Evolutionary conservation across 2,113 vertebrate species (phyloP).

Genomic region (Bungarus multicinctus): DNA sequence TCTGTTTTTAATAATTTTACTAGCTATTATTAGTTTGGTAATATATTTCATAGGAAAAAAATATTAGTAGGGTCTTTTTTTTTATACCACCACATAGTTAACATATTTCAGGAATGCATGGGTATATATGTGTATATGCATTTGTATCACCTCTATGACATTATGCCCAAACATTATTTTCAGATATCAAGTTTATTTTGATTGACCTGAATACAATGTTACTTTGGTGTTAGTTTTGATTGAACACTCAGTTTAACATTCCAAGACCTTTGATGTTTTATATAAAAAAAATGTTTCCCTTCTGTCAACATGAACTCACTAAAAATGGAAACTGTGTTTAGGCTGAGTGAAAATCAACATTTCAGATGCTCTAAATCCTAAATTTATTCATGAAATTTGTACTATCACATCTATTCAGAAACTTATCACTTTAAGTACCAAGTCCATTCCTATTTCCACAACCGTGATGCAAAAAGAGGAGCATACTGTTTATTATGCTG

Average conservation of each 20-base stretch:
- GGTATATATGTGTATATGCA: not conserved
- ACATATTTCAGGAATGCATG: not conserved
- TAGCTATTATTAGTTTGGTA: not conserved
- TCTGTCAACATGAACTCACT: not conserved
- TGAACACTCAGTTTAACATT: not conserved
- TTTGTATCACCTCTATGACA: not conserved
- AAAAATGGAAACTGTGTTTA: not conserved
- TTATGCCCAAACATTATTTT: not conserved
- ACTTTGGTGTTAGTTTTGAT: not conserved
- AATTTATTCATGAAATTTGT: conserved; percentile 16
- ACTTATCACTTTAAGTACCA: not conserved
- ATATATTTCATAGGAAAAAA: not conserved
- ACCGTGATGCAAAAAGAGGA: not conserved
- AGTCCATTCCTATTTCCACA: not conserved
- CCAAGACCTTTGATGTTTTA: not conserved
- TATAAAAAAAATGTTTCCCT: not conserved
- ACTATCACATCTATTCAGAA: not conserved
- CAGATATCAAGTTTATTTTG: not conserved
- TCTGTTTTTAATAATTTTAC: not conserved
- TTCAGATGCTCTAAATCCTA: not conserved
- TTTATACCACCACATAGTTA: not conserved
- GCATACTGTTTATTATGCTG: not conserved
- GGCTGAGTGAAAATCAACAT: not conserved
- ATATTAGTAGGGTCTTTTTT: not conserved
- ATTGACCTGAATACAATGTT: not conserved